Evolutionary conservation across 2,888 invertebrate species (phyloP).

Genomic region (Seira ritae): DNA sequence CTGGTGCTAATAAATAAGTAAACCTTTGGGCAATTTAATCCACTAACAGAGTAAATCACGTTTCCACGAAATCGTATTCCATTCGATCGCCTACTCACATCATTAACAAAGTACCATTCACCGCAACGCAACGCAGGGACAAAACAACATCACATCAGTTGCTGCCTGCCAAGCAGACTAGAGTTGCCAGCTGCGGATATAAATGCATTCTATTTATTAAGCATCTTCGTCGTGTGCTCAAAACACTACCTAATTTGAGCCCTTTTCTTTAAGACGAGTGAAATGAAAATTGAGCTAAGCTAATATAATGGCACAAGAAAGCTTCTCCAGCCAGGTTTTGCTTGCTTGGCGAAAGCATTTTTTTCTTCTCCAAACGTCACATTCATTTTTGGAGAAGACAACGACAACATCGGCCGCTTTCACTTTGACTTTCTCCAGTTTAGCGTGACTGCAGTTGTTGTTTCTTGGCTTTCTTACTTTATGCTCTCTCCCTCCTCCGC

Average conservation of each 20-base stretch:
- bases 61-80: background rate
- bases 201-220: background rate
- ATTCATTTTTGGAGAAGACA: too few species aligned
- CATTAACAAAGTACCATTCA: background rate
- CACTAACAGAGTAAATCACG: background rate
- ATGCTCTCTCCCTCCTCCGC: background rate
- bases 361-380: background rate
- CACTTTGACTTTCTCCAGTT: background rate
- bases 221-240: background rate
- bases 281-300: too few species aligned
- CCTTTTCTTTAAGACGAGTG: too few species aligned
- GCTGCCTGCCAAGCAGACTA: too few species aligned
- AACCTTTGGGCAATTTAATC: background rate
- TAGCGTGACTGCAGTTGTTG: constrained; percentile 15
- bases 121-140: background rate
- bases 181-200: background rate
- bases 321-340: background rate
- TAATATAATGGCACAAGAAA: background rate
- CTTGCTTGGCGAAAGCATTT: too few species aligned
- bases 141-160: background rate
- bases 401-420: too few species aligned
- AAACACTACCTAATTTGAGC: too few species aligned
- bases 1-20: background rate
- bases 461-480: background rate
- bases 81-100: background rate